Evolutionary conservation across 2,797 vertebrate genomes (phyloP).

Genomic region (Hypotaenidia okinawae): DNA sequence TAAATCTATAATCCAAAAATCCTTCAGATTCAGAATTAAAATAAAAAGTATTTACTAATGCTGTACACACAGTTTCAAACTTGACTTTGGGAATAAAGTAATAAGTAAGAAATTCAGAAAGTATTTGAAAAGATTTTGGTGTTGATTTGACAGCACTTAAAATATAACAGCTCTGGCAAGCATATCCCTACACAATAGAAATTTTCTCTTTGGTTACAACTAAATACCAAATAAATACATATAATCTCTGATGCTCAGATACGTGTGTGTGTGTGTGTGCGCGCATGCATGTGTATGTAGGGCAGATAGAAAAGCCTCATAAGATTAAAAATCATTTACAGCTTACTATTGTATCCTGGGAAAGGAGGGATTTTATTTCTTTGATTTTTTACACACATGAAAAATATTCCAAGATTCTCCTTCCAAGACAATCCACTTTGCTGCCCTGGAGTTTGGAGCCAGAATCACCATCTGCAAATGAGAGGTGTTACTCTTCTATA

Average conservation of each 20-base stretch:
- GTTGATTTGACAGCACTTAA: not conserved
- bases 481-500: not conserved
- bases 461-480: not conserved
- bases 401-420: not conserved
- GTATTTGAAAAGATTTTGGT: not conserved
- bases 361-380: not conserved
- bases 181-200: not conserved
- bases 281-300: not conserved
- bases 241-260: not conserved
- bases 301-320: not conserved
- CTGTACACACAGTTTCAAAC: not conserved
- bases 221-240: not conserved
- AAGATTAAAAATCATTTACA: not conserved
- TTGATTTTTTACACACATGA: not conserved
- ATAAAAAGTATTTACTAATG: not conserved
- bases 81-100: not conserved
- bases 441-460: not conserved
- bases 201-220: not conserved
- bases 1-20: slow-evolving; percentile 15
- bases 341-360: not conserved
- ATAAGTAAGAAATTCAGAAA: not conserved
- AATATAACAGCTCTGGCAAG: not conserved
- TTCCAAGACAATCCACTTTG: not conserved
- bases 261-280: too few relatives aligned
- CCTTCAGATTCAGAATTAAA: slow-evolving; percentile 9